Base-by-base conservation (phyloP, 1,140 invertebrate genomes). In the Neodiprion virginianus region DNA sequence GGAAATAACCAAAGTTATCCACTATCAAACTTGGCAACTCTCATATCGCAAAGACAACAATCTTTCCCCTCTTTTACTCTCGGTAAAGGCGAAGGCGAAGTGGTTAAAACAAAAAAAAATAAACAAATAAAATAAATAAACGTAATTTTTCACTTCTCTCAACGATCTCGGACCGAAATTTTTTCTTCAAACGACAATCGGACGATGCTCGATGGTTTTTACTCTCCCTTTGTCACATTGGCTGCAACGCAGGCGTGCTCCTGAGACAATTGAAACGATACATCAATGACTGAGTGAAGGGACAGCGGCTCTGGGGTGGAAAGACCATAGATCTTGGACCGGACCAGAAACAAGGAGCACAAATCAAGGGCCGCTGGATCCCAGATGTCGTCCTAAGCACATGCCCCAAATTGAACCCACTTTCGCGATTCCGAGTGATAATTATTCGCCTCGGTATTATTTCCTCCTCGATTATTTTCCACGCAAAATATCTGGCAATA, bases 241-340 rank as follows among this genome's bases (percentile, higher is more conserved):
- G 40, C 67, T 12, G 50, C 28, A 40, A 5, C 28, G 28, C 67
- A 71, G 68, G 47, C 48, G 67, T 70, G 71, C 50, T 74, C 75
- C 67, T 72, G 73, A 74, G 77, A 78, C 77, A 78, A 78, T 78
- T 78, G 77, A 78, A 78, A 78, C 77, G 77, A 78, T 78, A 75
- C 68, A 75, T 78, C 77, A 76, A 78, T 78, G 75, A 73, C 53
- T 61, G 53, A 61, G 53, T 61, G 53, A 61, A 61, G 53, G 53
- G 53, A 61, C 53, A 61, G 53, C 53, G n/a, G 8, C 28, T 61
- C 53, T 61, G 53, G 53, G 53, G 53, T 61, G 53, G 53, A 61
- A 61, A 8, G 11, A 61, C 53, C 53, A 9, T 61, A 61, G 53
- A 61, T 61, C 53, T 61, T 61, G 53, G 53, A 61, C 53, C 53